These are phyloP conservation scores for Brachionus koreanus DNA, from an alignment of 1,140 invertebrate genomes.

Conservation along the genomic window DNA sequence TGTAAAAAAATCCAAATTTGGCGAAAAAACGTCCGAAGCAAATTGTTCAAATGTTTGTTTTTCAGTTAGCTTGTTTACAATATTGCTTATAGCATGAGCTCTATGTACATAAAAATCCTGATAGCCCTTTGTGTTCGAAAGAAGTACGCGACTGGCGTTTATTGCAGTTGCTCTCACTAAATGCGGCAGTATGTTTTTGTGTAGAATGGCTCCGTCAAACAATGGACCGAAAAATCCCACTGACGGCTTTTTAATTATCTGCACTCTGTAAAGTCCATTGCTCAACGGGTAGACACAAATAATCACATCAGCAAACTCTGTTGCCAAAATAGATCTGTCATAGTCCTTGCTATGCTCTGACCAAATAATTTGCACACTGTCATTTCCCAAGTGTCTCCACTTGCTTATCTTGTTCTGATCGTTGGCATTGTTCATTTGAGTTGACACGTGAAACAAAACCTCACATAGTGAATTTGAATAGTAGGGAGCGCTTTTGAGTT, in stretches of 20 bases:
- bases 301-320: conserved; percentile 97
- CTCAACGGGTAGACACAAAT: conserved; percentile 87
- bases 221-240: conserved; percentile 86
- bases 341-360: conserved; percentile 93
- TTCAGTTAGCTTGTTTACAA: conserved; percentile 10
- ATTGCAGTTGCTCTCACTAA: conserved; percentile 85
- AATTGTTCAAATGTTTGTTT: conserved; percentile 38
- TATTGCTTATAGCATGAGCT: conserved; percentile 29
- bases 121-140: conserved; percentile 78
- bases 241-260: conserved; percentile 77
- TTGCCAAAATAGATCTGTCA: conserved; percentile 90
- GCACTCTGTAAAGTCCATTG: conserved; percentile 74
- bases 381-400: conserved; percentile 92
- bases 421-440: conserved; percentile 76
- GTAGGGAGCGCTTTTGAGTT: conserved; percentile 87
- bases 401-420: conserved; percentile 62
- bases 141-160: conserved; percentile 82
- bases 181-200: conserved; percentile 74
- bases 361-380: conserved; percentile 99
- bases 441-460: conserved; percentile 94
- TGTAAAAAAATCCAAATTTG: not conserved
- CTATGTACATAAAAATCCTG: conserved; percentile 73
- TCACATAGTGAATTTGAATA: conserved; percentile 87
- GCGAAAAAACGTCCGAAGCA: conserved; percentile 24
- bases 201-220: conserved; percentile 87